phyloP scores from a whole-genome alignment of 2,888 invertebrate genomes.

The Ectemnius lituratus region DNA sequence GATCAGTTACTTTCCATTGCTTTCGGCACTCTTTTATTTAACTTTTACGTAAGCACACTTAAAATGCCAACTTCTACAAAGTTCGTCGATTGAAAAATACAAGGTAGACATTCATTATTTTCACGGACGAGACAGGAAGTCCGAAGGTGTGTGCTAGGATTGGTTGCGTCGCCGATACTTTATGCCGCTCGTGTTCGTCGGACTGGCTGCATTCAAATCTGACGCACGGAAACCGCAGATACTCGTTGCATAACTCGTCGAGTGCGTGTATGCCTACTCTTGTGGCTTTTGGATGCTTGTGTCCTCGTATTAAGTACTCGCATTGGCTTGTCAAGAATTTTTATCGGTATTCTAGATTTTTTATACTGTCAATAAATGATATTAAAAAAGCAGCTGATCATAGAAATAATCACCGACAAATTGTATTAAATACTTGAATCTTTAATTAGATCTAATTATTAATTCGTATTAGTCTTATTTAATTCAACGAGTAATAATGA shows the following conservation, averaged over 20 bases:
- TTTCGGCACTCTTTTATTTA: conserved; percentile 20
- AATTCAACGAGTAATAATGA: too few species aligned
- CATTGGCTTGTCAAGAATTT: conserved; percentile 16
- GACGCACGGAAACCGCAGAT: conserved; percentile 49
- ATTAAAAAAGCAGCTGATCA: too few species aligned
- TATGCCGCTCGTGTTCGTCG: conserved; percentile 58
- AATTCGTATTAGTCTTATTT: too few species aligned
- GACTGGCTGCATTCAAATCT: conserved; percentile 55
- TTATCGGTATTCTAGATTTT: conserved; percentile 17
- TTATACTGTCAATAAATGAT: not conserved
- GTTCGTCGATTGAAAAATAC: too few species aligned
- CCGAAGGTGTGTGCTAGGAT: conserved; percentile 25
- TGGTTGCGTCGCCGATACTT: conserved; percentile 44
- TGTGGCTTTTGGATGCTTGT: too few species aligned
- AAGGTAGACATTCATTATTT: too few species aligned
- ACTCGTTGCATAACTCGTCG: conserved; percentile 57
- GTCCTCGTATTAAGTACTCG: too few species aligned
- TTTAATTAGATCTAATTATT: too few species aligned
- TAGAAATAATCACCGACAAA: too few species aligned
- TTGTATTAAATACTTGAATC: too few species aligned
- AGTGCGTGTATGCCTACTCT: too few species aligned
- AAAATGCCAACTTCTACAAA: too few species aligned
- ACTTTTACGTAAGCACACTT: conserved; percentile 2
- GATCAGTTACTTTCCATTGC: conserved; percentile 23
- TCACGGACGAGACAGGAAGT: conserved; percentile 48